A percentile compares a stretch with the other conserved stretches of the same genome.
Evolutionary conservation across 2,888 invertebrate species (phyloP).

Genomic region (Macrophya annulata): DNA sequence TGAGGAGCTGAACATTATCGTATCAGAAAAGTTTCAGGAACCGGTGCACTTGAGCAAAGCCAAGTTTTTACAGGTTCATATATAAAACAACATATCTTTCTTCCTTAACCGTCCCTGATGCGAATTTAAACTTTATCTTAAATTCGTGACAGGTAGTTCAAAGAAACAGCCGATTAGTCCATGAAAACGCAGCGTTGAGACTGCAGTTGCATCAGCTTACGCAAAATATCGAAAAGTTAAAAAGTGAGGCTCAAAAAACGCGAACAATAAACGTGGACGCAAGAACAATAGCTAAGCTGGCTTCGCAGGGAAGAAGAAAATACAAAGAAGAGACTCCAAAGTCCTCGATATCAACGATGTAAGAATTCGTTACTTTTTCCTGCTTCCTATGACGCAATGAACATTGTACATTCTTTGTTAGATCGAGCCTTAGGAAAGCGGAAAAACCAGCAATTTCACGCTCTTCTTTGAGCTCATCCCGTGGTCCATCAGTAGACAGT

Average conservation of each 20-base stretch:
- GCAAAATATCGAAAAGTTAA: slow-evolving; percentile 68
- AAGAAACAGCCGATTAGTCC: slow-evolving; percentile 69
- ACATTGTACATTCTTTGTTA: not conserved
- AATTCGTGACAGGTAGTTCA: slow-evolving; percentile 67
- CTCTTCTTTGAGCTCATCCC: slow-evolving; percentile 55
- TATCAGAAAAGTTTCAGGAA: slow-evolving; percentile 71
- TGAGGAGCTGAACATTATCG: slow-evolving; percentile 70
- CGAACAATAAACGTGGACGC: slow-evolving; percentile 69
- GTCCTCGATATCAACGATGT: slow-evolving; percentile 55
- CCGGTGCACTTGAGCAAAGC: slow-evolving; percentile 69
- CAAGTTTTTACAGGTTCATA: slow-evolving; percentile 69
- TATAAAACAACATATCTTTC: not conserved
- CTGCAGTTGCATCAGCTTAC: slow-evolving; percentile 68
- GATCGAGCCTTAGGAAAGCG: not conserved
- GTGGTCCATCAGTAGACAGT: slow-evolving; percentile 57
- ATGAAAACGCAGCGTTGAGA: slow-evolving; percentile 69
- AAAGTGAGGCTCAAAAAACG: slow-evolving; percentile 62
- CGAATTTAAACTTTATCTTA: not conserved
- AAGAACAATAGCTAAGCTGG: slow-evolving; percentile 67
- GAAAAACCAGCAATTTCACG: slow-evolving; percentile 24
- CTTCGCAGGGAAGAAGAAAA: slow-evolving; percentile 59
- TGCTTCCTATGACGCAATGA: not conserved
- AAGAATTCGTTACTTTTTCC: slow-evolving; percentile 36
- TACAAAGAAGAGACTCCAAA: slow-evolving; percentile 57
- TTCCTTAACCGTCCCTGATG: not conserved